Base-by-base conservation (phyloP, 2,888 invertebrate genomes). In the Entomobrya proxima region DNA sequence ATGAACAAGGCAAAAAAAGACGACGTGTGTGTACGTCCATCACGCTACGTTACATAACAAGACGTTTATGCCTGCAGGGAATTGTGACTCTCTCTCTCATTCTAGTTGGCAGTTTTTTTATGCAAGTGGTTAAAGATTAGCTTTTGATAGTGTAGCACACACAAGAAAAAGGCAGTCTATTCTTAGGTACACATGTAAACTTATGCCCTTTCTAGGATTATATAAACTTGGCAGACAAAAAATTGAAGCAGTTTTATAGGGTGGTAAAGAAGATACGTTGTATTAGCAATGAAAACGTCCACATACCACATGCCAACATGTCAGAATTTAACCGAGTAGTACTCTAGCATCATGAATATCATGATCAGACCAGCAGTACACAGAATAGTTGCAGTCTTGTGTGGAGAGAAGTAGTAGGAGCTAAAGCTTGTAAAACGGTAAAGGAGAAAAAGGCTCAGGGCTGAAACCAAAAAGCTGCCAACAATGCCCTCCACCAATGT, bases 261-360 rank as follows among this genome's bases (percentile, higher is more conserved):
- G 32, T 30, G 21, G 30, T 27, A 32, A 2, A 64, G n/a, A 37
- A 72, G 72, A 72, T 27, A 72, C 64, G 37, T n/a, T n/a, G n/a
- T 64, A 32, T n/a, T 13, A 72, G 47, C 72, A 72, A 72, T 72
- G 72, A 72, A 50, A 72, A 72, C 30, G 72, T 72, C 72, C 47
- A 72, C 69, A 69, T 69, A 69, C 69, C 69, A 52, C 83, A 83
- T 67, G 83, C 76, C 83, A 83, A 83, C 75, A 83, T 75, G 83
- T 76, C 83, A 83, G 76, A 83, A 64, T 83, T 72, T 64, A 83
- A 83, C 83, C 76, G 52, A 75, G 61, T 50, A n/a, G 4, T 24
- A 55, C 72, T 27, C n/a, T 47, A 72, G 30, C 47, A 52, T 75
- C 64, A 82, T 15, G 35, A 58, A 58, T 24, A 77, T 58, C 44